Percentiles rank a stretch among this genome's conserved stretches.
phyloP scores from a whole-genome alignment of 2,888 invertebrate genomes.

The Cryptus viduatorius region DNA sequence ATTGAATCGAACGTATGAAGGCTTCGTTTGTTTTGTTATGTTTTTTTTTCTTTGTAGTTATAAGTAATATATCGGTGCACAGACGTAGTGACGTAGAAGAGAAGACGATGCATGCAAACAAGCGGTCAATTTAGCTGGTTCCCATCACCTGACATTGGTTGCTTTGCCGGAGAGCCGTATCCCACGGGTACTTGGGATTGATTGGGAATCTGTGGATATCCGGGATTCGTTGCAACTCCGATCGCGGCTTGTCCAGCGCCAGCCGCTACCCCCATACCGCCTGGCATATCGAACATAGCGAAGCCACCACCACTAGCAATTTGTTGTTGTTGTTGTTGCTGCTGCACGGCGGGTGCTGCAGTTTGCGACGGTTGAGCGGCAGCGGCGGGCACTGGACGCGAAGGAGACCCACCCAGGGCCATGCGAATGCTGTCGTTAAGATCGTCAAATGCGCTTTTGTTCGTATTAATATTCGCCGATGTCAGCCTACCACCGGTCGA shows the following conservation, averaged over 20 bases:
- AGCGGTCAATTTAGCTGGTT: conserved; percentile 81
- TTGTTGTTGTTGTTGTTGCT: conserved; percentile 72
- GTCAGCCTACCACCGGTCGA: conserved; percentile 85
- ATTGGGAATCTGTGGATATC: conserved; percentile 77
- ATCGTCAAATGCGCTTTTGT: conserved; percentile 89
- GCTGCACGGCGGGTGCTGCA: conserved; percentile 68
- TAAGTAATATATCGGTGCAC: conserved; percentile 57
- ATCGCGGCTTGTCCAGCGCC: conserved; percentile 76
- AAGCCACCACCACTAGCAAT: conserved; percentile 56
- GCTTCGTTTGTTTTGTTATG: too few species aligned
- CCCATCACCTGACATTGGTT: conserved; percentile 86
- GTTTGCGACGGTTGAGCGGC: conserved; percentile 72
- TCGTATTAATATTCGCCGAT: conserved; percentile 85
- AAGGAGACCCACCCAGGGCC: conserved; percentile 89
- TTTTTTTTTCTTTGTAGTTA: neutral
- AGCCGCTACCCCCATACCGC: conserved; percentile 68
- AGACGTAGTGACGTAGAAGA: conserved; percentile 64
- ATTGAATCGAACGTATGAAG: too few species aligned
- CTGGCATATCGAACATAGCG: conserved; percentile 46
- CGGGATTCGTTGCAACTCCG: conserved; percentile 75
- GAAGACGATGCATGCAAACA: conserved; percentile 72
- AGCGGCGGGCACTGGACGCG: conserved; percentile 79
- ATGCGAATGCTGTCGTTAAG: conserved; percentile 90
- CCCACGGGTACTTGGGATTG: conserved; percentile 82
- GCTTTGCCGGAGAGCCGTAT: conserved; percentile 86